Evolutionary conservation across 2,888 invertebrate species (phyloP).

Genomic region (Drepana falcataria): DNA sequence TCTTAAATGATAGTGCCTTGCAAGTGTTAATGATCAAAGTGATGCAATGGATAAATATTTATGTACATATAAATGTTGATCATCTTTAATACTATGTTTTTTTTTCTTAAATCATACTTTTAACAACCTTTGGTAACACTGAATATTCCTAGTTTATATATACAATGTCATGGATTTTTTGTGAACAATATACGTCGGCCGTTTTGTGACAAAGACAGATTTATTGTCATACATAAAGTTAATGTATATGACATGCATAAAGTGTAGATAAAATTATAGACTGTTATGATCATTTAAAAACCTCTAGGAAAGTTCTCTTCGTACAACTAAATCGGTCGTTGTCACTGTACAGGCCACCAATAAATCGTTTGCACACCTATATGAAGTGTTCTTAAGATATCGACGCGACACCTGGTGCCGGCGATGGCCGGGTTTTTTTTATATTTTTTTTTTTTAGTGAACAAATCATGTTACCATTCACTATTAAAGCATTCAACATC

Average conservation of each 20-base stretch:
- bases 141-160: not conserved
- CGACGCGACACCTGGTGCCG: not conserved
- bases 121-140: not conserved
- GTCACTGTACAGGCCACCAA: not conserved
- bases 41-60: not conserved
- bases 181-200: not conserved
- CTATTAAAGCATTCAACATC: slow-evolving; percentile 61
- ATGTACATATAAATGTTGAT: not conserved
- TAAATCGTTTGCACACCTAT: not conserved
- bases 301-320: not conserved
- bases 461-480: slow-evolving; percentile 75
- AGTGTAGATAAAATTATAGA: not conserved
- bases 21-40: not conserved
- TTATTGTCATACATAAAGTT: not conserved
- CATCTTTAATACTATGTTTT: not conserved
- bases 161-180: not conserved
- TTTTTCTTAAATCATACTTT: not conserved
- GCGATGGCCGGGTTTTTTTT: slow-evolving; percentile 4
- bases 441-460: slow-evolving; percentile 59
- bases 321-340: not conserved
- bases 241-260: not conserved
- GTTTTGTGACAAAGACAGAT: not conserved
- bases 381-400: not conserved
- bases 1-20: not conserved
- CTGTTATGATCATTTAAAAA: not conserved